A percentile compares a stretch with the other conserved stretches of the same genome.
phyloP scores from a whole-genome alignment of 2,797 vertebrate genomes.

The Eulemur coronatus region DNA sequence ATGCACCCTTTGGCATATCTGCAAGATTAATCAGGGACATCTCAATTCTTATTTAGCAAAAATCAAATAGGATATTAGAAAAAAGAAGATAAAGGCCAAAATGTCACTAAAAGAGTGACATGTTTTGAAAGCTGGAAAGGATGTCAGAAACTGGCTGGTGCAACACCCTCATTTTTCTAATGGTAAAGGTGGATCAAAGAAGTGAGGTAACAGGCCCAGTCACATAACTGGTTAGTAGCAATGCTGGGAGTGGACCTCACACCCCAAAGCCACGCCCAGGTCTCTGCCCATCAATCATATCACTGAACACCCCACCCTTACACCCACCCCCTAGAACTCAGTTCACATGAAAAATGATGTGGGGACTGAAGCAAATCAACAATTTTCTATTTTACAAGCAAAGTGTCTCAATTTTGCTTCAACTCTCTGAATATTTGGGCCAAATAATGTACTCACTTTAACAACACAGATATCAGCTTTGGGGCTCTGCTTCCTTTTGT shows the following conservation, averaged over 20 bases:
- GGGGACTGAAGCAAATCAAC: background rate
- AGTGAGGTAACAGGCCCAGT: fast-evolving
- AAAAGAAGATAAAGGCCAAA: background rate
- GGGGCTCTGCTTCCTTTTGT: background rate
- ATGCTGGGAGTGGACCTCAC: background rate
- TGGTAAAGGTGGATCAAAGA: background rate
- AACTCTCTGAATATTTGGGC: background rate
- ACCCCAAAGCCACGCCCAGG: background rate
- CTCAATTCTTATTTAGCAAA: background rate
- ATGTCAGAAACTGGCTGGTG: background rate
- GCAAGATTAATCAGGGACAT: background rate
- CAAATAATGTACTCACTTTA: background rate
- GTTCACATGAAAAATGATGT: background rate
- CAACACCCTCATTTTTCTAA: background rate
- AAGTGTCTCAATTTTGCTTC: background rate
- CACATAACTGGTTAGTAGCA: background rate
- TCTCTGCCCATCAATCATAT: too few relatives aligned
- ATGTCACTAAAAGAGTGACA: background rate
- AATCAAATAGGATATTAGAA: background rate
- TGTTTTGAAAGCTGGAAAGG: background rate
- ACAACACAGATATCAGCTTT: background rate
- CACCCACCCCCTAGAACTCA: fast-evolving
- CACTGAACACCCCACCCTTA: background rate
- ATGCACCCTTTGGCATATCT: background rate
- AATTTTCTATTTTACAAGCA: background rate